phyloP scores from a whole-genome alignment of 2,888 invertebrate genomes.

The Chloroclysta siterata region DNA sequence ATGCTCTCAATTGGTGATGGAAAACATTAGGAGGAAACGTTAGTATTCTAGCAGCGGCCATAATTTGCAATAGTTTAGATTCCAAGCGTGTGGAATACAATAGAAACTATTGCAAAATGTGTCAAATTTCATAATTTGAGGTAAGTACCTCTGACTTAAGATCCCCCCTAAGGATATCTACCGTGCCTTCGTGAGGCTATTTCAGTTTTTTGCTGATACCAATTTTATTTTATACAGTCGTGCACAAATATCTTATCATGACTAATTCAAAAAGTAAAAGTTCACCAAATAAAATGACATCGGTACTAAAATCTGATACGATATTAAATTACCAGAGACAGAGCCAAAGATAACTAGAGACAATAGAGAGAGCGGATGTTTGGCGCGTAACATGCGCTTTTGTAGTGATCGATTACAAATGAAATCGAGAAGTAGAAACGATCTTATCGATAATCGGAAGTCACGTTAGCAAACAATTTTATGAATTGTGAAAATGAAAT shows the following conservation, averaged over 20 bases:
- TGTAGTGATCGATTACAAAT: slow-evolving; percentile 66
- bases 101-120: too few species aligned
- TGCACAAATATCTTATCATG: background rate
- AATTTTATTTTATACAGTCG: slow-evolving; percentile 1
- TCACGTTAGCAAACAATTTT: slow-evolving; percentile 38
- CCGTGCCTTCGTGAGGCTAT: too few species aligned
- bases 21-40: too few species aligned
- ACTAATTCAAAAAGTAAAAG: slow-evolving; percentile 60
- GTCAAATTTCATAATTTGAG: too few species aligned
- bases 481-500: slow-evolving; percentile 23
- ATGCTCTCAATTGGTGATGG: too few species aligned
- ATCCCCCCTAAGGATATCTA: too few species aligned
- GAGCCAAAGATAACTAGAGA: slow-evolving; percentile 61
- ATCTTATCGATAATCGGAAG: slow-evolving; percentile 41
- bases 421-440: slow-evolving; percentile 46
- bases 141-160: too few species aligned
- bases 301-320: slow-evolving; percentile 56
- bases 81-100: too few species aligned
- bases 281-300: slow-evolving; percentile 47
- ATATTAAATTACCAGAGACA: slow-evolving; percentile 66
- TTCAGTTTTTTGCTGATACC: too few species aligned
- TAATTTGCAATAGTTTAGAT: too few species aligned
- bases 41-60: too few species aligned
- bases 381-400: slow-evolving; percentile 43
- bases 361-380: slow-evolving; percentile 70